Base-by-base conservation (phyloP, 2,113 vertebrate genomes). In the Brachirus orientalis region DNA sequence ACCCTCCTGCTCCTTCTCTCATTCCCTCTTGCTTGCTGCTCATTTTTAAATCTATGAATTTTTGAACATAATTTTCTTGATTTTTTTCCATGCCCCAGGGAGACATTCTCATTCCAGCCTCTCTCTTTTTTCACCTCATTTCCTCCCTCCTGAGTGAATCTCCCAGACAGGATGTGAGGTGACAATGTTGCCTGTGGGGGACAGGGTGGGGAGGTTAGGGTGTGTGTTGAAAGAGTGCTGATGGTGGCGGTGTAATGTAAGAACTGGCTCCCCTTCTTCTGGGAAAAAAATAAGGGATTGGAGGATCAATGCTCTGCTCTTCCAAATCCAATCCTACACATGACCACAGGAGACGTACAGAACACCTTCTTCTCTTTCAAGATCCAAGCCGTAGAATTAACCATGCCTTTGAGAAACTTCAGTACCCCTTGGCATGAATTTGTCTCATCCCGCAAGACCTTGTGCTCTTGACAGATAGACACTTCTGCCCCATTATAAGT, bases 1-100 rank as follows among this genome's bases (percentile, higher is more conserved):
- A 50, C 22, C 36, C 44, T 37, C 1, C 18, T 9, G 22, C 16
- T 66, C 36, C 12, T 40, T 57, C 45, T 46, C 51, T 57, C 52
- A 69, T 58, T 58, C 75, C 75, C 65, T 53, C 59, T 72, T 57
- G 45, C 78, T 77, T 74, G 81, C 82, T 88, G 86, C 90, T 92
- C 88, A 88, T 91, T 93, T 92, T 89, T 75, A 92, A 93, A 93
- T 92, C 90, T 91, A 92, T 92, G 92, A 92, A 91, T 92, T 92
- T 93, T 86, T 90, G 86, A 90, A 93, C 90, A 91, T 92, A 77
- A 91, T 93, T 93, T 93, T 90, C 84, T 88, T 90, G 85, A 85
- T 90, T 91, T 90, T 91, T 90, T 88, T 85, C 75, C 69, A 79
- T 71, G 83, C 92, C 92, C 73, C 83, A 68, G 91, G 92, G 92